Conservation (phyloP, 2,797 vertebrate genomes). For the Odontamblyopus rebecca region DNA sequence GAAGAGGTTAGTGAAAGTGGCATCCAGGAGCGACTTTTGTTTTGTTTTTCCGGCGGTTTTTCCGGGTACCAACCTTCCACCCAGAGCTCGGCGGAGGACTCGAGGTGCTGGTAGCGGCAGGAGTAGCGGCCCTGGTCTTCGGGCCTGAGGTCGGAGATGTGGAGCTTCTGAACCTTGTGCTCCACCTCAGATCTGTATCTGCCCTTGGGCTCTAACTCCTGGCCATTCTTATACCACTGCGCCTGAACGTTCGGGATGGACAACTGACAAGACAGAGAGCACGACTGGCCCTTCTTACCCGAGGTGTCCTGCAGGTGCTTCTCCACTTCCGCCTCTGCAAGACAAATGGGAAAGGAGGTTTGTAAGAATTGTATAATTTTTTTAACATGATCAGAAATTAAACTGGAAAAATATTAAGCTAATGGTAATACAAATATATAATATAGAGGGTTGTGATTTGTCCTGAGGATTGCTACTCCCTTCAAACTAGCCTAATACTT, state of each 20-base stretch:
- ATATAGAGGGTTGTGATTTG: too few relatives aligned
- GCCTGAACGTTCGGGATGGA: conserved; percentile 91
- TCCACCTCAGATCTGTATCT: conserved; percentile 87
- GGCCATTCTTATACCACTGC: conserved; percentile 92
- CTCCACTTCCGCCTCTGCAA: conserved; percentile 88
- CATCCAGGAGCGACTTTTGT: conserved; percentile 44
- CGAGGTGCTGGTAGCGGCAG: conserved; percentile 87
- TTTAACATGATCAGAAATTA: neutral
- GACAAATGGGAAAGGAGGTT: neutral
- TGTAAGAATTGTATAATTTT: neutral
- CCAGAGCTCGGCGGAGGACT: conserved; percentile 89
- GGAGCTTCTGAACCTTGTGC: conserved; percentile 92
- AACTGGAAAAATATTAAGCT: neutral
- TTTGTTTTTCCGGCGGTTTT: conserved; percentile 30
- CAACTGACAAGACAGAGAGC: conserved; percentile 90
- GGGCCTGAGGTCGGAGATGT: conserved; percentile 87
- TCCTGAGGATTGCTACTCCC: too few relatives aligned
- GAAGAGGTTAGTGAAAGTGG: conserved; percentile 78
- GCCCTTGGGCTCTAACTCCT: conserved; percentile 85
- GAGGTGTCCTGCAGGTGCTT: conserved; percentile 88
- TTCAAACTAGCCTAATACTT: too few relatives aligned
- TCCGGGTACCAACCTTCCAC: conserved; percentile 92
- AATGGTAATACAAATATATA: too few relatives aligned
- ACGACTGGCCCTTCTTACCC: conserved; percentile 93
- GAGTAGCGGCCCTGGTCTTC: conserved; percentile 91